Percentiles rank a stretch among this genome's conserved stretches.
Evolutionary conservation across 2,888 invertebrate species (phyloP).

Genomic region (Campaea margaritaria): DNA sequence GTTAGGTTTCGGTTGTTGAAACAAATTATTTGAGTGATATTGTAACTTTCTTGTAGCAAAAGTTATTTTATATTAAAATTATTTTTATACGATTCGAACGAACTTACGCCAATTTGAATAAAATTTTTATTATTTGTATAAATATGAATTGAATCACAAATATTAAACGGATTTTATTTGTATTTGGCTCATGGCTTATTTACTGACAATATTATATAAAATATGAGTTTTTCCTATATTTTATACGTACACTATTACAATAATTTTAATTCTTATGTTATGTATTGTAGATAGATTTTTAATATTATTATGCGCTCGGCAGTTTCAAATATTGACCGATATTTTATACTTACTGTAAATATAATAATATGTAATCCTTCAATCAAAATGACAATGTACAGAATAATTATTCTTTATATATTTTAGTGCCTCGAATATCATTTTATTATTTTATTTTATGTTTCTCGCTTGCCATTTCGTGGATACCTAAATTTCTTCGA

Average conservation of each 20-base stretch:
- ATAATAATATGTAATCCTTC: constrained; percentile 39
- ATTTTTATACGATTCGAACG: constrained; percentile 16
- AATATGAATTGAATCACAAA: constrained; percentile 30
- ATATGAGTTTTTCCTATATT: neutral
- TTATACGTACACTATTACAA: neutral
- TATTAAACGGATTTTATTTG: constrained; percentile 3
- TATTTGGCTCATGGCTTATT: too few relatives aligned
- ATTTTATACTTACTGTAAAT: constrained; percentile 56
- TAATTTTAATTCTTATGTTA: constrained; percentile 25
- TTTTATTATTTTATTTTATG: constrained; percentile 51
- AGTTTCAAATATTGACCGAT: constrained; percentile 26
- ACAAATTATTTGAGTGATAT: constrained; percentile 11
- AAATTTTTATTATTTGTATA: constrained; percentile 29
- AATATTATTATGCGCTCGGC: constrained; percentile 21
- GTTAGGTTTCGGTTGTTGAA: neutral
- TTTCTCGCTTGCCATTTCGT: constrained; percentile 68
- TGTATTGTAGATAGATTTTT: constrained; percentile 40
- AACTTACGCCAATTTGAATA: neutral
- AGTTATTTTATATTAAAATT: constrained; percentile 13
- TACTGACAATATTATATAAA: neutral
- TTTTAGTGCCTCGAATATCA: constrained; percentile 64
- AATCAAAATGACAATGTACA: constrained; percentile 58
- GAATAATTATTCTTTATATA: constrained; percentile 42
- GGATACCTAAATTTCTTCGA: constrained; percentile 34
- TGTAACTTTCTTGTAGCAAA: constrained; percentile 12